These are phyloP conservation scores for Sitobion miscanthi DNA, from an alignment of 1,140 invertebrate species.

Conservation along the genomic window DNA sequence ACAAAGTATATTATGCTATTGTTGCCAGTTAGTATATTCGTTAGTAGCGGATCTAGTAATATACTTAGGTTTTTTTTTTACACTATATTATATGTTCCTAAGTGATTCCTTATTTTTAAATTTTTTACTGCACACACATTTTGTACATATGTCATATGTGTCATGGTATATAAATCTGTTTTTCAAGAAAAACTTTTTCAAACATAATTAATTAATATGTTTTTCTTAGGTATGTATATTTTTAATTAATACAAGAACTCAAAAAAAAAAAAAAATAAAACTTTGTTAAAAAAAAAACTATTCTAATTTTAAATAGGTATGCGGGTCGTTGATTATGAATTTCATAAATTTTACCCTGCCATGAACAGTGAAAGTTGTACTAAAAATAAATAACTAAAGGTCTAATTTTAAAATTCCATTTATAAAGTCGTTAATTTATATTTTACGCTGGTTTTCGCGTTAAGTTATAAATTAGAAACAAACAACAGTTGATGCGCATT, in stretches of 20 bases:
- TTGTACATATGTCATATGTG: not conserved
- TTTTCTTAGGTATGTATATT: not conserved
- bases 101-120: not conserved
- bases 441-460: not conserved
- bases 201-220: not conserved
- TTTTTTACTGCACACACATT: not conserved
- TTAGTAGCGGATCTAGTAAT: too few species aligned
- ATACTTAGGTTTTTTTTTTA: too few species aligned
- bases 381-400: slow-evolving; percentile 24
- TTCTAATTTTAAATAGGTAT: not conserved
- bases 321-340: not conserved
- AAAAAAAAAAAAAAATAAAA: not conserved
- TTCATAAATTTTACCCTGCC: not conserved
- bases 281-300: not conserved
- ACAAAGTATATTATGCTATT: too few species aligned
- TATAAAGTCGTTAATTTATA: not conserved
- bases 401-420: not conserved
- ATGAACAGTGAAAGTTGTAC: not conserved
- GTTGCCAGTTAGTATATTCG: too few species aligned
- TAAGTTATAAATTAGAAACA: not conserved
- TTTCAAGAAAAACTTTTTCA: not conserved
- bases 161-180: not conserved
- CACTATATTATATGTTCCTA: too few species aligned
- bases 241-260: not conserved
- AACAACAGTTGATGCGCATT: not conserved